phyloP scores from a whole-genome alignment of 2,888 invertebrate species.

The Tiphia femorata region DNA sequence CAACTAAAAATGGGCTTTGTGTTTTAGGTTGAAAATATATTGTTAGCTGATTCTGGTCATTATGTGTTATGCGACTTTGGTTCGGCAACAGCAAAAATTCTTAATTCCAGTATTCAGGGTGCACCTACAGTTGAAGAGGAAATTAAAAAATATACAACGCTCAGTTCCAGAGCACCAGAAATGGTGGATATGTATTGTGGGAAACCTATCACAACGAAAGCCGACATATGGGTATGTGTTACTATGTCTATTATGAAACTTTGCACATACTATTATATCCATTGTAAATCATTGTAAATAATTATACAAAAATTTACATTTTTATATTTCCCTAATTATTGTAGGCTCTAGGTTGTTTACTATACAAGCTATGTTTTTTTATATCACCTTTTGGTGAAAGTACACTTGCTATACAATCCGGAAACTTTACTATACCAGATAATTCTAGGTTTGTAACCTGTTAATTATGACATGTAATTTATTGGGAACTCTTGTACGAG shows the following conservation, averaged over 20 bases:
- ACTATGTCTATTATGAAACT: background rate
- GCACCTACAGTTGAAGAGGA: constrained; percentile 84
- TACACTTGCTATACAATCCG: constrained; percentile 92
- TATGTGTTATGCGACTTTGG: constrained; percentile 95
- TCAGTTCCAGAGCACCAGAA: constrained; percentile 91
- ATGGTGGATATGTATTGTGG: constrained; percentile 93
- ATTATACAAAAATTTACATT: background rate
- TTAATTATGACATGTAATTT: background rate
- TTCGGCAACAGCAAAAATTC: constrained; percentile 86
- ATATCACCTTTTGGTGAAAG: constrained; percentile 92
- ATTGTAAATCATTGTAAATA: background rate
- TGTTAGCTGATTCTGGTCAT: constrained; percentile 83
- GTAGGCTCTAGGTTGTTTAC: constrained; percentile 87
- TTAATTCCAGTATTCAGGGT: constrained; percentile 78
- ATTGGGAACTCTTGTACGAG: too few relatives aligned
- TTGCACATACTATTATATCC: too few relatives aligned
- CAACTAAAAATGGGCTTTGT: background rate
- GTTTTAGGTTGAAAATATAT: constrained; percentile 86
- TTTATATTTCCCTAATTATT: constrained; percentile 48
- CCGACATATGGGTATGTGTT: constrained; percentile 84
- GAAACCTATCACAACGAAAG: constrained; percentile 85
- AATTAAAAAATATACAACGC: constrained; percentile 88
- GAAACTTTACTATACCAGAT: constrained; percentile 87
- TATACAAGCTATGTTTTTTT: constrained; percentile 92
- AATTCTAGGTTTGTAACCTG: constrained; percentile 74